Conservation (phyloP, 2,113 vertebrate genomes). For the Lagopus leucura region DNA sequence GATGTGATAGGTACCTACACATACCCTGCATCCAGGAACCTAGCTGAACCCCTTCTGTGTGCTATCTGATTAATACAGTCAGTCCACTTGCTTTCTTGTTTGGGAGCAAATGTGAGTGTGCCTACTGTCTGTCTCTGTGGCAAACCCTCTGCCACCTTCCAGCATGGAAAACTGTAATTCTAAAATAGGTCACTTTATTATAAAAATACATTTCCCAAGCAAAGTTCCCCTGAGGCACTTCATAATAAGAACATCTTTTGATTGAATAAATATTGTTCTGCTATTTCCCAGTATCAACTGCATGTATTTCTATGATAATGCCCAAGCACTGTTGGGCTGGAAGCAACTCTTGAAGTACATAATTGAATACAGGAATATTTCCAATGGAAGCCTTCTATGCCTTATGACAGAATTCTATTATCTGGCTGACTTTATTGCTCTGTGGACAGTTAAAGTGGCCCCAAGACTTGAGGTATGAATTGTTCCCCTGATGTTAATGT, state of each 20-base stretch:
- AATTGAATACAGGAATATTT: not conserved
- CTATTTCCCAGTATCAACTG: slow-evolving; percentile 3
- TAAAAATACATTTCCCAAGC: slow-evolving; percentile 44
- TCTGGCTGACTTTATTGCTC: not conserved
- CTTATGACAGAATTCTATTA: not conserved
- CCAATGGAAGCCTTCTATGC: not conserved
- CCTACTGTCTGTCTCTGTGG: not conserved
- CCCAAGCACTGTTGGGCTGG: not conserved
- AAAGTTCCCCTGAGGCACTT: not conserved
- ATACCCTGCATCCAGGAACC: not conserved
- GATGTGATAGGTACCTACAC: not conserved
- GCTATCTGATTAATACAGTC: not conserved
- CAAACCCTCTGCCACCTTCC: not conserved
- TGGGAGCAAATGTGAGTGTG: not conserved
- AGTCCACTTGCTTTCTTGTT: not conserved
- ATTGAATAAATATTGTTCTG: not conserved
- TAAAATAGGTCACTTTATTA: slow-evolving; percentile 46
- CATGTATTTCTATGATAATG: not conserved
- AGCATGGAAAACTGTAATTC: slow-evolving; percentile 22
- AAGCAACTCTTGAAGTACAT: not conserved
- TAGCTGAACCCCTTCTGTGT: not conserved
- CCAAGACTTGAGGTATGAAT: not conserved
- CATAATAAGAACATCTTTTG: slow-evolving; percentile 1
- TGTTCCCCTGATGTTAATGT: not conserved
- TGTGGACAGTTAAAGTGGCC: not conserved